A percentile compares a stretch with the other conserved stretches of the same genome.
Evolutionary conservation across 2,888 invertebrate species (phyloP).

Genomic region (Drosophila anomalata): DNA sequence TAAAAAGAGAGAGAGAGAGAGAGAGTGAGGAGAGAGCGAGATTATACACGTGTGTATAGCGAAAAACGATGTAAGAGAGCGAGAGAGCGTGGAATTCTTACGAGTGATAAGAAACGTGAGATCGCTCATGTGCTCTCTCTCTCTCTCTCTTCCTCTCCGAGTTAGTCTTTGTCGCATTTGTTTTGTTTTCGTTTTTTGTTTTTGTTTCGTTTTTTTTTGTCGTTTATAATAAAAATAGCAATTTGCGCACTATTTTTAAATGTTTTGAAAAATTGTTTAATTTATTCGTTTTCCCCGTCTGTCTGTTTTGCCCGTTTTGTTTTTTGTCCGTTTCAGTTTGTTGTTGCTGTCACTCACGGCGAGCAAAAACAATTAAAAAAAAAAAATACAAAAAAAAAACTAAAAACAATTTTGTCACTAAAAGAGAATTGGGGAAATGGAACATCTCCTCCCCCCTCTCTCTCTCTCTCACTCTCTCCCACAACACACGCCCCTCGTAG

Average conservation of each 20-base stretch:
- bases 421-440: slow-evolving; percentile 40
- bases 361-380: background rate
- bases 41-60: slow-evolving; percentile 62
- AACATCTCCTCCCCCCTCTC: slow-evolving; percentile 8
- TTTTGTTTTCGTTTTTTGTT: slow-evolving; percentile 43
- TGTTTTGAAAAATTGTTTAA: slow-evolving; percentile 64
- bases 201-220: slow-evolving; percentile 38
- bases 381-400: background rate
- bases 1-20: slow-evolving; percentile 16
- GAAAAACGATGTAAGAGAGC: slow-evolving; percentile 56
- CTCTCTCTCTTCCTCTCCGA: slow-evolving; percentile 31
- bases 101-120: slow-evolving; percentile 49
- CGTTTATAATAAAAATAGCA: slow-evolving; percentile 69
- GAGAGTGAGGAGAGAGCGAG: background rate
- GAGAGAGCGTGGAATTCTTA: slow-evolving; percentile 18
- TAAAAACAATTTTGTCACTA: slow-evolving; percentile 19
- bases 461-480: too few relatives aligned
- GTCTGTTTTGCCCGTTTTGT: slow-evolving; percentile 32
- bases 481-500: slow-evolving; percentile 13
- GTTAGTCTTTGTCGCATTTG: slow-evolving; percentile 44
- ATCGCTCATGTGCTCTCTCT: background rate
- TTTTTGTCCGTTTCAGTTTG: slow-evolving; percentile 62
- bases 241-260: slow-evolving; percentile 82
- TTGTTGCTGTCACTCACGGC: slow-evolving; percentile 71
- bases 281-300: slow-evolving; percentile 32